Evolutionary conservation across 2,797 vertebrate species (phyloP).

Genomic region (Pangasius sanitwongsei): DNA sequence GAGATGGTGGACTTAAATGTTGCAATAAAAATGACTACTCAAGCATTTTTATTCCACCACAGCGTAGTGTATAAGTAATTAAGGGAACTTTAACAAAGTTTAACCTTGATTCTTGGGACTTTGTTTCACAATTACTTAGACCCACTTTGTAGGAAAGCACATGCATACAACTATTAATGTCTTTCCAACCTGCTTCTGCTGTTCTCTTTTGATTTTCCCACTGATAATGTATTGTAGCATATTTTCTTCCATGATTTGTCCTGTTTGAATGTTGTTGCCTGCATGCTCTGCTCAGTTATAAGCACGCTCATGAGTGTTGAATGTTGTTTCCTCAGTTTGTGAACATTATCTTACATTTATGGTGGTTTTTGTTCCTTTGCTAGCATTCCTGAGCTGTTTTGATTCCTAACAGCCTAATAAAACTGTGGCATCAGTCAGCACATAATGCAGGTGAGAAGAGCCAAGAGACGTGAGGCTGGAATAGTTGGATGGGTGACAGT

Average conservation of each 20-base stretch:
- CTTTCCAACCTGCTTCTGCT: not conserved
- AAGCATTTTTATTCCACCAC: not conserved
- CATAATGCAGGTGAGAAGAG: conserved; percentile 22
- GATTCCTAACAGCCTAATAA: conserved; percentile 15
- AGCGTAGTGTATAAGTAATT: not conserved
- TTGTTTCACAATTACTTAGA: not conserved
- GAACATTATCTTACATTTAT: conserved; percentile 28
- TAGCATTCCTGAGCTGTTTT: conserved; percentile 40
- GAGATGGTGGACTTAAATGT: not conserved
- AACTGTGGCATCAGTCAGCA: not conserved
- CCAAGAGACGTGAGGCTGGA: conserved; percentile 18
- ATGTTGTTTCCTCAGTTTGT: not conserved
- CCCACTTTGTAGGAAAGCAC: not conserved
- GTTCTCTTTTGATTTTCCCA: not conserved
- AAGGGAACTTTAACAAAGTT: not conserved
- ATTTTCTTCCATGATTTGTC: not conserved
- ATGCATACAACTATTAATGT: not conserved
- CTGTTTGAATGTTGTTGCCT: not conserved
- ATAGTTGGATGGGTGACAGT: conserved; percentile 20
- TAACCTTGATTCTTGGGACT: not conserved
- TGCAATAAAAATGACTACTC: not conserved
- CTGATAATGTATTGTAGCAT: not conserved
- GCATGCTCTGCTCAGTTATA: no score
- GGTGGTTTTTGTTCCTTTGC: not conserved
- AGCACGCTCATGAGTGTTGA: not conserved